phyloP scores from a whole-genome alignment of 2,888 invertebrate species.

The Furcula furcula region DNA sequence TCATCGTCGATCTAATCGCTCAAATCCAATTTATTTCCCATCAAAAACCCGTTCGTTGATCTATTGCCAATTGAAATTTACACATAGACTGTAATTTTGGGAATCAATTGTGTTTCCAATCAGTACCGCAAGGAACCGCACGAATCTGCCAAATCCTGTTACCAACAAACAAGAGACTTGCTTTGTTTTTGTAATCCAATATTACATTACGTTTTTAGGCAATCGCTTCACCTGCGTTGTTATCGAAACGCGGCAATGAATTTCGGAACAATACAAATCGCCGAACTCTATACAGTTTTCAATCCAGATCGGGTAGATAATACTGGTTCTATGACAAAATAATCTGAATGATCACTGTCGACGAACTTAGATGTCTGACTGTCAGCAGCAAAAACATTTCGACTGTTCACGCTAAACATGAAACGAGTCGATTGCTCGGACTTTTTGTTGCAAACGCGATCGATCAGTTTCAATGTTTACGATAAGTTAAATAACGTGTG shows the following conservation, averaged over 20 bases:
- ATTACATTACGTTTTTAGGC: slow-evolving; percentile 11
- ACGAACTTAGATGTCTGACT: slow-evolving; percentile 50
- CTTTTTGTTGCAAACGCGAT: slow-evolving; percentile 13
- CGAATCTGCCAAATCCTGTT: slow-evolving; percentile 20
- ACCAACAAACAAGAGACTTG: slow-evolving; percentile 9
- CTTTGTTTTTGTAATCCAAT: slow-evolving; percentile 6
- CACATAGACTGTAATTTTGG: slow-evolving; percentile 39
- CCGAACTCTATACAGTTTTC: slow-evolving; percentile 24
- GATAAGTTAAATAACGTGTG: not conserved
- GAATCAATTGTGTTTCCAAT: slow-evolving; percentile 44
- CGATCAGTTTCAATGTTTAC: not conserved
- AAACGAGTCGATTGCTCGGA: slow-evolving; percentile 22
- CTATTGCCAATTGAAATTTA: slow-evolving; percentile 31
- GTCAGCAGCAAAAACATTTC: slow-evolving; percentile 48
- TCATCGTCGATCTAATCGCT: slow-evolving; percentile 6
- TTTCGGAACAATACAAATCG: slow-evolving; percentile 9
- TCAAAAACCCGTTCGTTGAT: slow-evolving; percentile 34
- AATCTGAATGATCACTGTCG: slow-evolving; percentile 58
- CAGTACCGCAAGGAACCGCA: slow-evolving; percentile 42
- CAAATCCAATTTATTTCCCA: slow-evolving; percentile 29
- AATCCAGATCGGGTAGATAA: slow-evolving; percentile 16
- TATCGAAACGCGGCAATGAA: slow-evolving; percentile 7
- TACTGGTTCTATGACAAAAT: slow-evolving; percentile 66
- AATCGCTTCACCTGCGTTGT: too few species aligned
- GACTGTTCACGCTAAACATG: slow-evolving; percentile 25